Conservation (phyloP, 35 echinoderm and acorn worm genomes). For the Anneissia japonica region DNA sequence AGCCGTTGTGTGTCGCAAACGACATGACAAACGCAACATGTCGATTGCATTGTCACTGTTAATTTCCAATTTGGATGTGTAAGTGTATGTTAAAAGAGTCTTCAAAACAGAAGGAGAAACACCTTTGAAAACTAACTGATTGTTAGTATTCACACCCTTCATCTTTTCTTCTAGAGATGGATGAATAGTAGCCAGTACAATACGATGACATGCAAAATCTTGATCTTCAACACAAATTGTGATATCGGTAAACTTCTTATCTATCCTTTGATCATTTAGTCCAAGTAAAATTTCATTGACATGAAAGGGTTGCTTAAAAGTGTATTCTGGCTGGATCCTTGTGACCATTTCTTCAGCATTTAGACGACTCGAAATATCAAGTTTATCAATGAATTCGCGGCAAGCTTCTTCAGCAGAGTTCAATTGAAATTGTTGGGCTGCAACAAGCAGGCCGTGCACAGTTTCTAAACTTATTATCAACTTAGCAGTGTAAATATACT, state of each 20-base stretch:
- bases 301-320: conserved; percentile 87
- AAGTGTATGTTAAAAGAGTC: conserved; percentile 86
- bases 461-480: conserved; percentile 78
- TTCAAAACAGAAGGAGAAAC: conserved; percentile 71
- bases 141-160: conserved; percentile 28
- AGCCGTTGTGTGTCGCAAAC: conserved; percentile 74
- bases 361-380: conserved; percentile 48
- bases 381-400: conserved; percentile 60
- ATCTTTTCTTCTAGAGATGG: conserved; percentile 72
- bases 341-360: conserved; percentile 34
- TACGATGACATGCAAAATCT: conserved; percentile 69
- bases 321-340: conserved; percentile 63
- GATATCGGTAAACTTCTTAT: conserved; percentile 76
- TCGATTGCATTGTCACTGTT: conserved; percentile 88
- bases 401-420: conserved; percentile 89
- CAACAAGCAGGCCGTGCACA: conserved; percentile 53
- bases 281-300: conserved; percentile 90
- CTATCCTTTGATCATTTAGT: conserved; percentile 75
- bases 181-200: conserved; percentile 89
- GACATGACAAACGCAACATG: conserved; percentile 61
- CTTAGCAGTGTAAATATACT: conserved; percentile 96
- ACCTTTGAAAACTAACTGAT: conserved; percentile 56
- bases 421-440: conserved; percentile 65
- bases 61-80: conserved; percentile 86
- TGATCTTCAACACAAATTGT: conserved; percentile 52